A percentile compares a stretch with the other conserved stretches of the same genome.
phyloP scores from a whole-genome alignment of 2,888 invertebrate genomes.

The Plagodis pulveraria region DNA sequence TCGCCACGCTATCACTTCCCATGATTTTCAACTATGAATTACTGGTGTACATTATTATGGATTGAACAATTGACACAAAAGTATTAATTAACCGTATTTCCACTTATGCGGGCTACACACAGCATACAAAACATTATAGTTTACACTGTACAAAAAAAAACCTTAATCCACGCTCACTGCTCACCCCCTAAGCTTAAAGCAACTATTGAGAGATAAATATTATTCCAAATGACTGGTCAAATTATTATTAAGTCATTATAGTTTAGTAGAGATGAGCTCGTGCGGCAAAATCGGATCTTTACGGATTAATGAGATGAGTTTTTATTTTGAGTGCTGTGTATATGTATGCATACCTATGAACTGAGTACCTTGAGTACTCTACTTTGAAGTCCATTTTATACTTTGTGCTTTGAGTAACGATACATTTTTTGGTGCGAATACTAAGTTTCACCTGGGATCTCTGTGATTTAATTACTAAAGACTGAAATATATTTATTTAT shows the following conservation, averaged over 20 bases:
- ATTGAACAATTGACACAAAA: conserved; percentile 33
- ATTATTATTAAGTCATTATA: conserved; percentile 73
- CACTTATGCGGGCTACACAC: conserved; percentile 36
- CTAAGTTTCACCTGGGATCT: no score
- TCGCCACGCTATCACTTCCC: neutral
- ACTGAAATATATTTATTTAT: no score
- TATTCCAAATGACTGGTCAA: conserved; percentile 58
- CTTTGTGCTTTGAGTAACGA: no score
- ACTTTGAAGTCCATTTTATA: no score
- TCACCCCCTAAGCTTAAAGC: conserved; percentile 18
- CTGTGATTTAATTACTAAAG: no score
- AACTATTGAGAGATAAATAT: conserved; percentile 44
- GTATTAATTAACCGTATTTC: conserved; percentile 36
- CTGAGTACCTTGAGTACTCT: no score
- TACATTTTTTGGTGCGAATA: no score
- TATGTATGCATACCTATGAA: neutral
- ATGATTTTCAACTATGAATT: neutral
- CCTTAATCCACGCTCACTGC: conserved; percentile 15
- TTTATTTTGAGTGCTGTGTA: neutral
- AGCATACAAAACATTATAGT: conserved; percentile 8
- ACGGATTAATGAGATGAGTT: conserved; percentile 7
- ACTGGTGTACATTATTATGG: conserved; percentile 13
- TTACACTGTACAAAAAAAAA: conserved; percentile 8
- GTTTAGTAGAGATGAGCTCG: conserved; percentile 27
- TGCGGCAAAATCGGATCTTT: conserved; percentile 1